Conservation (phyloP, 1,140 invertebrate species). For the Zaprionus camerounensis region DNA sequence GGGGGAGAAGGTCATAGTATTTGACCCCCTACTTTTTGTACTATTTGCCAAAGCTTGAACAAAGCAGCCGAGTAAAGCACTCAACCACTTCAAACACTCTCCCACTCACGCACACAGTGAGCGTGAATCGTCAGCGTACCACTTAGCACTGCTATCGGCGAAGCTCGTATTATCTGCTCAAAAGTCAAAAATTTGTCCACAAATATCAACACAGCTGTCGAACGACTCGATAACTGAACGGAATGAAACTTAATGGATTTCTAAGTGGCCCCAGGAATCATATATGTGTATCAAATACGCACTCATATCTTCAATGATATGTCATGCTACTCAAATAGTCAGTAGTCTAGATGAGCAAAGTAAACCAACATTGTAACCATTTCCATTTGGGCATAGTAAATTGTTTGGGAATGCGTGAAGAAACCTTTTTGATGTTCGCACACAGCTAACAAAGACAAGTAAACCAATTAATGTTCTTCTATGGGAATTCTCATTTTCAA, state of each 20-base stretch:
- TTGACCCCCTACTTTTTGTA: neutral
- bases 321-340: conserved; percentile 1
- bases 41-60: conserved; percentile 21
- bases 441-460: conserved; percentile 1
- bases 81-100: neutral
- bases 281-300: neutral
- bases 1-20: neutral
- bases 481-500: neutral
- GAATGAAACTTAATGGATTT: conserved; percentile 56
- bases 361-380: neutral
- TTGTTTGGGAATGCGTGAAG: neutral
- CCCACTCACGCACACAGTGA: neutral
- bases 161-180: conserved; percentile 9
- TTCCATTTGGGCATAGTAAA: neutral
- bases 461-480: conserved; percentile 29
- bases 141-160: neutral
- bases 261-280: conserved; percentile 47
- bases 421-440: conserved; percentile 20
- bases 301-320: neutral
- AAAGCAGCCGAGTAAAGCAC: conserved; percentile 11
- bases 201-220: conserved; percentile 57
- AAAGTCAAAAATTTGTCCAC: conserved; percentile 52
- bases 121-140: neutral
- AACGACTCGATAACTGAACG: neutral
- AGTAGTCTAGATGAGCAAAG: neutral